Base-by-base conservation (phyloP, 1,140 invertebrate genomes). In the Pseudomyrmex concolor region DNA sequence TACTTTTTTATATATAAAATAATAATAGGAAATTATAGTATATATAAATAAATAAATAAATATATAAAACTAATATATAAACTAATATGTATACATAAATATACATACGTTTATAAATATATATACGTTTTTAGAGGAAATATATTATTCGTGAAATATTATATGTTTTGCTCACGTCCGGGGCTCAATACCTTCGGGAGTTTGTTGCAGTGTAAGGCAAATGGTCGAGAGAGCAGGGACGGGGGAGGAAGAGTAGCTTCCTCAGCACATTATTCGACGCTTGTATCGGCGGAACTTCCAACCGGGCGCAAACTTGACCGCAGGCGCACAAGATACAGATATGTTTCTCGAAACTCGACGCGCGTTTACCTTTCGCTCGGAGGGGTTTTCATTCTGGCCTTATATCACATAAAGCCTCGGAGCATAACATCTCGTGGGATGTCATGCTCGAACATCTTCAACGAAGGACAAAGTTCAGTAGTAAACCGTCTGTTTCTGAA, bases 301-400 rank as follows among this genome's bases (percentile, higher is more conserved):
- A 55, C 22, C 54, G 22, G 54, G 66, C 66, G 43, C 76, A 70
- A 80, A 80, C 66, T 80, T 80, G 66, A 80, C 54, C 66, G 66
- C 66, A 71, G 45, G 64, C 43, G 19, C 66, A 70, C 74, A 48
- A 70, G 57, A 54, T 70, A 34, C 51, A 80, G 66, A 71, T 78
- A 80, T 59, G 22, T 71, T 59, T 15, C 66, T 71, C 19, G 66
- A 34, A 71, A 80, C 54, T 59, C 66, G n/a, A 60, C 12, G 43
- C 76, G 43, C 76, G 54, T 80, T 80, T 80, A 80, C 76, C 76
- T 80, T 80, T 71, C 76, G 76, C 76, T 80, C 19, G 54, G 43
- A 34, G 76, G 66, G 55, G 25, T 80, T 71, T 80, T 70, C 76
- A 70, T 70, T 80, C 19, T 80, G 45, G 34, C 66, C 15, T 59